phyloP scores from a whole-genome alignment of 1,140 invertebrate genomes.

The Arctopsyche grandis region DNA sequence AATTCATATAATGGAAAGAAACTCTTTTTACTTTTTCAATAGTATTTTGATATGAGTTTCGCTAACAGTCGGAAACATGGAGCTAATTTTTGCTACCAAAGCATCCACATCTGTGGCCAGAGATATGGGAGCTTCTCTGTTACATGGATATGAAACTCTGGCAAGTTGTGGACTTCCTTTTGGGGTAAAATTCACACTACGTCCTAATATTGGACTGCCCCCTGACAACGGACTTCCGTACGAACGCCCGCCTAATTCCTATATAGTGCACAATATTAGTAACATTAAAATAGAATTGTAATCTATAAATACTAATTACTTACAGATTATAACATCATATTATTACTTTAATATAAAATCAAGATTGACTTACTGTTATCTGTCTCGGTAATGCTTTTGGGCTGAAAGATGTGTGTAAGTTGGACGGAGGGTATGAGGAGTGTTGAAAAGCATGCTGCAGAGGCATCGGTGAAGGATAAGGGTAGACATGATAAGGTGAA shows the following conservation, averaged over 20 bases:
- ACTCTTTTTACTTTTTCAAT: constrained; percentile 84
- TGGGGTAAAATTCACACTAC: constrained; percentile 66
- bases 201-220: constrained; percentile 64
- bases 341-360: constrained; percentile 8
- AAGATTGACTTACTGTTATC: constrained; percentile 60
- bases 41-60: constrained; percentile 88
- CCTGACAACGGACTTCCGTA: constrained; percentile 60
- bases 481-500: constrained; percentile 65
- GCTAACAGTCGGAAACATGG: constrained; percentile 91
- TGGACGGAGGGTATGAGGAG: constrained; percentile 59
- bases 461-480: constrained; percentile 64
- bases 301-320: neutral
- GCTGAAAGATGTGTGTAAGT: constrained; percentile 59
- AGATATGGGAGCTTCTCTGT: constrained; percentile 73
- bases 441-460: constrained; percentile 65
- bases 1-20: too few relatives aligned
- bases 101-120: constrained; percentile 74
- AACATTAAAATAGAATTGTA: neutral
- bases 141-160: constrained; percentile 64
- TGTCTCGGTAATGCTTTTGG: constrained; percentile 63
- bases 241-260: constrained; percentile 59
- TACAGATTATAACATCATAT: neutral
- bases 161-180: constrained; percentile 63
- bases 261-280: constrained; percentile 35
- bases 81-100: constrained; percentile 82